Base-by-base conservation (phyloP, 2,113 vertebrate species). In the Serinus canaria region DNA sequence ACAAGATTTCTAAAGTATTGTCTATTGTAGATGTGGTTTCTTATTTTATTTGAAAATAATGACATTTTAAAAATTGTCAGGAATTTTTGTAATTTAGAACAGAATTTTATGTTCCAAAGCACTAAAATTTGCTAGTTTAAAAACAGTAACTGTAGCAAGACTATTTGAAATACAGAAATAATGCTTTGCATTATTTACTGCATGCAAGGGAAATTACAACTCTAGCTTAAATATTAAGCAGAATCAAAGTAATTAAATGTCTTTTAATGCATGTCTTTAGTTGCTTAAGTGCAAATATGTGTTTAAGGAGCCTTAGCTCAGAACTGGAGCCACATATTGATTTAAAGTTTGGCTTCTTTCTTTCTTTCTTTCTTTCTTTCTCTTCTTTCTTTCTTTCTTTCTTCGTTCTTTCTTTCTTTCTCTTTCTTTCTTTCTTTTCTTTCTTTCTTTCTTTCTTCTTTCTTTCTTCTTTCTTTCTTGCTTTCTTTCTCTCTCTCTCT, bases 401-500 rank as follows among this genome's bases (percentile, higher is more conserved):
- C 18, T 5, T 6, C 37, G 8, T 10, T 6, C 4, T 4, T 15
- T 4, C 15, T 7, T 7, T 2, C 9, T 28, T 15, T 9, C 27
- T 7, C 7, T 20, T 4, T 17, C 5, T 16, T 7, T 19, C 35
- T 41, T 5, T 14, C 27, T 17, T 37, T 2, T 8, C 1, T 13
- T 2, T 9, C 14, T 13, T 16, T 7, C 13, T n/a, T n/a, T n/a
- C n/a, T 9, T 16, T 16, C 9, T 10, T 20, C 41, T 9, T 9
- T 19, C 21, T 9, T 31, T 6, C 6, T 46, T 76, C 4, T 19
- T 10, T 3, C 9, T 9, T 3, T 9, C 2, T 14, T 18, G 13
- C 4, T 4, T 15, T 4, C 15, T 7, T 7, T 2, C 9, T 28
- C 12, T 9, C 27, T 7, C 7, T 3, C 11, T 50, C 14, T 5